Percentiles rank a stretch among this genome's conserved stretches.
These are phyloP conservation scores for Bufotes viridis DNA, from an alignment of 2,797 vertebrate species.

Conservation along the genomic window DNA sequence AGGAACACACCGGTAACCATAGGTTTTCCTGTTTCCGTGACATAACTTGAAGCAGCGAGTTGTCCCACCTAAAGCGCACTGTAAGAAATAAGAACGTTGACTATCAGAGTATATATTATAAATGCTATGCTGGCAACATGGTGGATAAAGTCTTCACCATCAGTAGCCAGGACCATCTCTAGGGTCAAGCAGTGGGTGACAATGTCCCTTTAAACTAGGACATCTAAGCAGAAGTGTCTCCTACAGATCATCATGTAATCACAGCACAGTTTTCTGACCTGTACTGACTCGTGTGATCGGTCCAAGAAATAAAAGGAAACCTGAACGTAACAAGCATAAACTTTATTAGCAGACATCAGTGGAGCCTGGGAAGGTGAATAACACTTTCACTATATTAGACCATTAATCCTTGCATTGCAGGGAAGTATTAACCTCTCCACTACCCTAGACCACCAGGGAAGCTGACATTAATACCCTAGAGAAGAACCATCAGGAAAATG, in stretches of 20 bases:
- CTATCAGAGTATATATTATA: neutral
- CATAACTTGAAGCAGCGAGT: slow-evolving; percentile 78
- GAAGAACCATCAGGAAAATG: no score
- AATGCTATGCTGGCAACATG: neutral
- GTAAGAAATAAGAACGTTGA: slow-evolving; percentile 34
- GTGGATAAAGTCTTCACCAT: neutral
- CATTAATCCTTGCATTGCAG: neutral
- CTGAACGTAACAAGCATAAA: no score
- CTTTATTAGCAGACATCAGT: no score
- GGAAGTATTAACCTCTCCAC: neutral
- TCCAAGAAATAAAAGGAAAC: neutral
- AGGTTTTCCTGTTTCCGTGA: slow-evolving; percentile 74
- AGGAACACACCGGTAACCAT: slow-evolving; percentile 86
- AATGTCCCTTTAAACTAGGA: neutral
- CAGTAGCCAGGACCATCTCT: neutral
- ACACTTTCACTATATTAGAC: no score
- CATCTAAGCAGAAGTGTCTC: neutral
- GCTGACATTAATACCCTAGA: no score
- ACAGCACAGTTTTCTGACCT: neutral
- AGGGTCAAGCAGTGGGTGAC: neutral
- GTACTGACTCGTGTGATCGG: neutral
- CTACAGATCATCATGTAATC: neutral
- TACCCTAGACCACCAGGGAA: no score
- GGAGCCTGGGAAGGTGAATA: no score
- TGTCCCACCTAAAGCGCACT: slow-evolving; percentile 80